Evolutionary conservation across 2,113 vertebrate species (phyloP), one percentile per base, ranked within the genome.

Genomic region (Colossoma macropomum): DNA sequence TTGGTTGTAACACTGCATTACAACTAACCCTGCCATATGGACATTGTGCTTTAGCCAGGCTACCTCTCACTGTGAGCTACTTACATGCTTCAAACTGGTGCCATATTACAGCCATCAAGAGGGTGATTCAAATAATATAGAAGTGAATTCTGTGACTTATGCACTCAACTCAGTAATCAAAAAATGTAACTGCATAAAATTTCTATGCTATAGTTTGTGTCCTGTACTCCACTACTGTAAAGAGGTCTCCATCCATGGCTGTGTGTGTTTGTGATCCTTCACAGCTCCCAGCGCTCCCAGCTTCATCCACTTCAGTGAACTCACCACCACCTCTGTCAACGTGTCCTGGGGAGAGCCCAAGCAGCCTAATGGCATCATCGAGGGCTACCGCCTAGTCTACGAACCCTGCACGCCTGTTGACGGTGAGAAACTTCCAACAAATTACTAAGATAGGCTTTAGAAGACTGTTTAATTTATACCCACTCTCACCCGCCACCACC

Each of bases 271-370:
- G 15, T 83, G 56, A 56, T 62, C n/a, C 70, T 77, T 23, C 19
- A 21, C 91, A 99, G 98, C 97, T 1, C 98, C 98, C 80, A 98
- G 95, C 0, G 93, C 96, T 19, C 97, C 98, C 0, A 88, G 93
- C 89, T 95, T 94, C 21, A 95, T 99, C 90, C 95, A 94, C 77
- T 99, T 99, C 92, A 97, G 97, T 4, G 97, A 99, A 87, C 89
- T 99, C 91, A 99, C 98, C 92, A 98, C 98, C n/a, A 98, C 97
- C 0, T 99, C 98, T 0, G 97, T 99, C 90, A 99, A 99, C 2
- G 96, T 99, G 93, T 98, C 98, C 85, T 99, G 98, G 98, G 98
- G 96, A 52, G 96, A 96, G 0, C 98, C 98, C 0, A 91, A 89
- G 1, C 96, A 95, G 89, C 96, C 97, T 93, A 99, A 99, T 0